These are phyloP conservation scores for Scomber japonicus DNA, from an alignment of 2,113 vertebrate genomes.

Conservation along the genomic window DNA sequence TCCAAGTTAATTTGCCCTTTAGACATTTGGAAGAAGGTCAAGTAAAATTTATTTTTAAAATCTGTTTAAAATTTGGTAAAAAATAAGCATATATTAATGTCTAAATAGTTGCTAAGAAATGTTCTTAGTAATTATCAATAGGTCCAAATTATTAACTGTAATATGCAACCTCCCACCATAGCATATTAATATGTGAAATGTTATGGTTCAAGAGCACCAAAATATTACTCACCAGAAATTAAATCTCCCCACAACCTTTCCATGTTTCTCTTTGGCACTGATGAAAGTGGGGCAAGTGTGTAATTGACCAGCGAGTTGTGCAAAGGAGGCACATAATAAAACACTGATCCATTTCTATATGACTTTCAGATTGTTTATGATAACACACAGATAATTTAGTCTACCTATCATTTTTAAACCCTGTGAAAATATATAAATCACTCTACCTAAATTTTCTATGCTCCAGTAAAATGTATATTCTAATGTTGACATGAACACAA, in stretches of 20 bases:
- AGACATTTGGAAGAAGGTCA: constrained; percentile 24
- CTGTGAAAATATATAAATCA: constrained; percentile 17
- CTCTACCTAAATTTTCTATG: constrained; percentile 8
- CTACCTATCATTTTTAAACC: constrained; percentile 48
- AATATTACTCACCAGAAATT: too few species aligned
- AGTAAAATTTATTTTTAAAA: constrained; percentile 32
- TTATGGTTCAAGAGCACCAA: too few species aligned
- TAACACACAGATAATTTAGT: constrained; percentile 17
- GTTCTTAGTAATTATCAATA: background rate
- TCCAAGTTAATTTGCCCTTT: background rate
- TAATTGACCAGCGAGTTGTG: constrained; percentile 11
- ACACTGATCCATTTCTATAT: background rate
- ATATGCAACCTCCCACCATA: constrained; percentile 10
- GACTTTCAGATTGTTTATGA: constrained; percentile 23
- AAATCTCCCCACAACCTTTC: too few species aligned
- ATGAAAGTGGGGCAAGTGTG: background rate
- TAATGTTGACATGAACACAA: constrained; percentile 32
- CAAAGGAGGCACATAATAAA: constrained; percentile 1
- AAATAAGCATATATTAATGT: too few species aligned
- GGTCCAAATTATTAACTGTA: constrained; percentile 10
- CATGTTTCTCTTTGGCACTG: too few species aligned
- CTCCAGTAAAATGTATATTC: constrained; percentile 45
- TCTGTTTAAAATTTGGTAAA: background rate
- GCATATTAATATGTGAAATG: background rate
- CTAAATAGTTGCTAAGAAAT: too few species aligned